These are phyloP conservation scores for Netelia inedita DNA, from an alignment of 2,888 invertebrate species.

Conservation along the genomic window DNA sequence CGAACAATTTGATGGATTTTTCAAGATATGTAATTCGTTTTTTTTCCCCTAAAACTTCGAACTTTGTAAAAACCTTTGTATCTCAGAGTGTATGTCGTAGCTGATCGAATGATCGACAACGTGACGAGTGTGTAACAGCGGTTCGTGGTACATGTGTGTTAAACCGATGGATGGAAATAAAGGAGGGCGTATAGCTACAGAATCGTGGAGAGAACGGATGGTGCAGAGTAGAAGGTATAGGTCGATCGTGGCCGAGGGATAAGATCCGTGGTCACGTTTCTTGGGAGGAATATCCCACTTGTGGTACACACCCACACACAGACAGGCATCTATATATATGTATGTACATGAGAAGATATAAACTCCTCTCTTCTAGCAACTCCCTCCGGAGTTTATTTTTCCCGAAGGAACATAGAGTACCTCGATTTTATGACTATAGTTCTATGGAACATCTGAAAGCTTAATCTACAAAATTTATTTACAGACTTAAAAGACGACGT, in stretches of 20 bases:
- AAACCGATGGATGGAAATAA: constrained; percentile 42
- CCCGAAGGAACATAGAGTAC: constrained; percentile 8
- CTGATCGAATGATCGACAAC: constrained; percentile 56
- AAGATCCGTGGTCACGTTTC: constrained; percentile 73
- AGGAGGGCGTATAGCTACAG: constrained; percentile 5
- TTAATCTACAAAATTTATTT: constrained; percentile 12
- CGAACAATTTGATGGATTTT: not conserved
- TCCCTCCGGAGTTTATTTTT: constrained; percentile 17
- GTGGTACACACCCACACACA: not conserved
- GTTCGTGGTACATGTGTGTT: not conserved
- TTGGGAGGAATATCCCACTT: constrained; percentile 61
- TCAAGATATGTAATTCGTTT: constrained; percentile 10
- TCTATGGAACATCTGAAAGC: constrained; percentile 18
- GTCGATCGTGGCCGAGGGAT: constrained; percentile 75
- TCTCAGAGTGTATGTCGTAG: not conserved
- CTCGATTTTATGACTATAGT: constrained; percentile 6
- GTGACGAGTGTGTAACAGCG: constrained; percentile 44
- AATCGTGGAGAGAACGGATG: constrained; percentile 46
- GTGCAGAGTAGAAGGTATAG: constrained; percentile 65
- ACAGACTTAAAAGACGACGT: not conserved
- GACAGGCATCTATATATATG: no score
- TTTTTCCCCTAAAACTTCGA: constrained; percentile 24
- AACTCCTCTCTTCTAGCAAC: not conserved
- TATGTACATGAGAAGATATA: constrained; percentile 7
- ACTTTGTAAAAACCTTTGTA: constrained; percentile 2